Evolutionary conservation across 2,797 vertebrate genomes (phyloP).

Genomic region (Tadarida brasiliensis): DNA sequence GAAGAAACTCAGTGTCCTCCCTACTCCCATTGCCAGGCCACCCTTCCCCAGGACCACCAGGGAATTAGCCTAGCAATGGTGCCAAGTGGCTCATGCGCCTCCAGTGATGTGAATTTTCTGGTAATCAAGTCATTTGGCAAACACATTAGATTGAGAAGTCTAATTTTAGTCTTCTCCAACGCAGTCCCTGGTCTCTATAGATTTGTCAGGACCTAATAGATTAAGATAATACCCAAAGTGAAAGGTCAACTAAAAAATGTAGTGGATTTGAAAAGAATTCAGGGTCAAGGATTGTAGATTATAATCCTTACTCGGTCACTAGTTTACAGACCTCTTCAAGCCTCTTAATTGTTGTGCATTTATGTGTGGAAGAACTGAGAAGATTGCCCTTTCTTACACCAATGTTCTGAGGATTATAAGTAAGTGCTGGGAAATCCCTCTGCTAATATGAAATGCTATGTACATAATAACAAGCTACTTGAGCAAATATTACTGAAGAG

Average conservation of each 20-base stretch:
- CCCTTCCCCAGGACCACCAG: not conserved
- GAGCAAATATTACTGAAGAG: constrained; percentile 40
- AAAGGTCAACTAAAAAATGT: constrained; percentile 46
- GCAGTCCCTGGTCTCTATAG: not conserved
- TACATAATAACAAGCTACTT: constrained; percentile 50
- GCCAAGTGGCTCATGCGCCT: not conserved
- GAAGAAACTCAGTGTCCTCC: not conserved
- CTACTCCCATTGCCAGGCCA: not conserved
- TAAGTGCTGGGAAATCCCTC: constrained; percentile 50
- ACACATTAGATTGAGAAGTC: not conserved
- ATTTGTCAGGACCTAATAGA: constrained; percentile 53
- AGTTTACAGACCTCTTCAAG: constrained; percentile 52
- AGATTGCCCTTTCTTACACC: not conserved
- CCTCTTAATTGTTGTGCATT: constrained; percentile 61
- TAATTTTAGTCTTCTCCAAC: not conserved
- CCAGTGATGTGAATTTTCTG: not conserved
- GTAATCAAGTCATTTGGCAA: not conserved
- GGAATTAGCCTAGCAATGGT: not conserved
- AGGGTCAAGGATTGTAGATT: constrained; percentile 18
- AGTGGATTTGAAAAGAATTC: constrained; percentile 61
- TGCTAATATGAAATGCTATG: constrained; percentile 63
- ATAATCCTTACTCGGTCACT: constrained; percentile 46
- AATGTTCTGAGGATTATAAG: constrained; percentile 49
- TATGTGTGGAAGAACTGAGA: not conserved
- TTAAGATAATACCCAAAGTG: constrained; percentile 61